Evolutionary conservation across 2,888 invertebrate species (phyloP), one percentile per base, ranked within the genome.

Genomic region (Leptinotarsa tumamoca): DNA sequence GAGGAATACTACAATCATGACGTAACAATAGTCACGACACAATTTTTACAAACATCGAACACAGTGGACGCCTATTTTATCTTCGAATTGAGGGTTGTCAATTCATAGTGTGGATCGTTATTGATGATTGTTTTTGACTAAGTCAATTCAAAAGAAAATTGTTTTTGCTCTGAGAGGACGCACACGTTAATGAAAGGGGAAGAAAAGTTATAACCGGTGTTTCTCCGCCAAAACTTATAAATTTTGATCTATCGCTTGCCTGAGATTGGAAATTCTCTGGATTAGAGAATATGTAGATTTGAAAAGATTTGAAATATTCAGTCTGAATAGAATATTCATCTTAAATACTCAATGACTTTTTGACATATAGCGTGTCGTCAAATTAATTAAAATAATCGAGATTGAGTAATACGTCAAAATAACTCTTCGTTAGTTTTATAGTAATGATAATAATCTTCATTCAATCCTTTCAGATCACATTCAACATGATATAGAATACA

Each of bases 191-290:
- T 15, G 23, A 15, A 58, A 58, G 27, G 18, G 58, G 3, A 58
- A 23, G 58, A 58, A 58, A 58, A 58, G 18, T 13, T 58, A 58
- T 23, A 58, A 58, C 27, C 58, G 21, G 58, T 58, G 58, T 58
- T 58, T 58, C 23, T 58, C 58, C 58, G 21, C 58, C 3, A 58
- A 21, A 14, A 23, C 23, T 58, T 58, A 23, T 58, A 23, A 3
- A 58, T 58, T 58, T 58, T 58, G 3, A 58, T 23, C 58, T 23
- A 15, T 14, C 58, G 58, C 58, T 58, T 27, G 23, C 10, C 5
- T 58, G 23, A 58, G 21, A 58, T 58, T 58, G 15, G 3, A 58
- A 18, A 58, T 23, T 58, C 4, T 58, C 23, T 4, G 4, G 58
- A 58, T 15, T 56, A 1, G 4, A 13, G 13, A 23, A 58, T 14